Percentiles rank a stretch among this genome's conserved stretches.
Conservation (phyloP, 2,797 vertebrate genomes). For the Pyrocephalus nanus region DNA sequence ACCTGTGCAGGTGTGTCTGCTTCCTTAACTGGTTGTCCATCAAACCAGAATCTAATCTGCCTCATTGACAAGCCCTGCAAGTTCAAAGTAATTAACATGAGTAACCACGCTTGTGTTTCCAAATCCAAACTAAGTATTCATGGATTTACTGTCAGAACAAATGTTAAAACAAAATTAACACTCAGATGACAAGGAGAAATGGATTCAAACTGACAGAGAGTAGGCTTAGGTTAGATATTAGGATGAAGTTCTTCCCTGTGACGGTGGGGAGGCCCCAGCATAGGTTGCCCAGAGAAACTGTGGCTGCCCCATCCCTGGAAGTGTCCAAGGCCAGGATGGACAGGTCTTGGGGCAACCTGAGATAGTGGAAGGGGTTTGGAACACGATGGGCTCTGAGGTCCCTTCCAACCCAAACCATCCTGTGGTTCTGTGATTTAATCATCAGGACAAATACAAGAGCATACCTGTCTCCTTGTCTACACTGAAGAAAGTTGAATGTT, state of each 20-base stretch:
- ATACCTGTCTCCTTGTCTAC: neutral
- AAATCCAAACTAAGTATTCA: neutral
- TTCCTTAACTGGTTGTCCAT: constrained; percentile 92
- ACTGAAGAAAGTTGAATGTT: neutral
- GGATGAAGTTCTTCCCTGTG: neutral
- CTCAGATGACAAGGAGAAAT: neutral
- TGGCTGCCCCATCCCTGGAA: neutral
- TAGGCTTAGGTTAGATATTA: neutral
- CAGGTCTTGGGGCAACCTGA: fast-evolving
- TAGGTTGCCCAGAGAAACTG: neutral
- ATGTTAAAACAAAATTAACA: neutral
- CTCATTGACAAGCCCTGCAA: constrained; percentile 89
- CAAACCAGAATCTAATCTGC: constrained; percentile 91
- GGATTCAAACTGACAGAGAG: neutral
- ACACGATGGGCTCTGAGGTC: neutral
- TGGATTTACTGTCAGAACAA: neutral
- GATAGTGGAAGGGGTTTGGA: fast-evolving
- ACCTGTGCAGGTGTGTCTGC: constrained; percentile 93
- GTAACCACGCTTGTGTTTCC: neutral
- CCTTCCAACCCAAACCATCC: neutral
- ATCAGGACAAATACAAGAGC: neutral
- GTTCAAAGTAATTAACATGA: neutral
- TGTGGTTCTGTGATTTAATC: neutral
- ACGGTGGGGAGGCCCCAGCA: fast-evolving
- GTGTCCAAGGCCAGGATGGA: fast-evolving